Evolutionary conservation across 2,113 vertebrate species (phyloP).

Genomic region (Patagioenas fasciata): DNA sequence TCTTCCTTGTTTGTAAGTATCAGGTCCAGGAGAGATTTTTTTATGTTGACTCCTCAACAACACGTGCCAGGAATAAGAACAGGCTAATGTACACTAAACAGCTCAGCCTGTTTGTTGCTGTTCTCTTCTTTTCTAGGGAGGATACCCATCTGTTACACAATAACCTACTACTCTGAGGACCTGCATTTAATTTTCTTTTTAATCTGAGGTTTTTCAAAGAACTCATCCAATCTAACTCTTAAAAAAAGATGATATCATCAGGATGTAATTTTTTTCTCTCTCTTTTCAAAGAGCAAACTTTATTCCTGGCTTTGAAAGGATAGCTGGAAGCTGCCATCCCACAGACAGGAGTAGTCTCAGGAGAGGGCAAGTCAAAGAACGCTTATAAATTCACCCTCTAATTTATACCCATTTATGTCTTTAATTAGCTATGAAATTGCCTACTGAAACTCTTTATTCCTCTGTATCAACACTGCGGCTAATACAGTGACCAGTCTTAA

Average conservation of each 20-base stretch:
- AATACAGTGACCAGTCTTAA: background rate
- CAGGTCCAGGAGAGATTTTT: too few species aligned
- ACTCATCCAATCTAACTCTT: background rate
- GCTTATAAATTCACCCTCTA: background rate
- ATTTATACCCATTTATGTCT: background rate
- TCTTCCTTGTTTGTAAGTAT: too few species aligned
- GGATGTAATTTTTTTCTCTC: background rate
- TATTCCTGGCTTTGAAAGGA: background rate
- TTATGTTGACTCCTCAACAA: background rate
- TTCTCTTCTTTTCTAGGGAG: background rate
- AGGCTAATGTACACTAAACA: background rate
- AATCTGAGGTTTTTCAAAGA: background rate
- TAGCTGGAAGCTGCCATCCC: background rate
- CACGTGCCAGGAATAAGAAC: background rate
- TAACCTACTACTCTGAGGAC: background rate
- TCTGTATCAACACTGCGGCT: background rate
- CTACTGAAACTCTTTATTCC: background rate
- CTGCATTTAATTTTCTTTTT: background rate
- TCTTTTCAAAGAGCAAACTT: background rate
- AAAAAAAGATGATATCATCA: background rate
- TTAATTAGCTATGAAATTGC: constrained; percentile 15
- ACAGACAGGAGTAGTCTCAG: background rate
- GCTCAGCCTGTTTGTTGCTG: background rate
- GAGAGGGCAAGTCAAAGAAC: background rate
- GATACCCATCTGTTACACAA: rapidly evolving